Percentiles rank a stretch among this genome's conserved stretches.
Conservation (phyloP, 2,888 invertebrate genomes). For the Protophormia terraenovae region DNA sequence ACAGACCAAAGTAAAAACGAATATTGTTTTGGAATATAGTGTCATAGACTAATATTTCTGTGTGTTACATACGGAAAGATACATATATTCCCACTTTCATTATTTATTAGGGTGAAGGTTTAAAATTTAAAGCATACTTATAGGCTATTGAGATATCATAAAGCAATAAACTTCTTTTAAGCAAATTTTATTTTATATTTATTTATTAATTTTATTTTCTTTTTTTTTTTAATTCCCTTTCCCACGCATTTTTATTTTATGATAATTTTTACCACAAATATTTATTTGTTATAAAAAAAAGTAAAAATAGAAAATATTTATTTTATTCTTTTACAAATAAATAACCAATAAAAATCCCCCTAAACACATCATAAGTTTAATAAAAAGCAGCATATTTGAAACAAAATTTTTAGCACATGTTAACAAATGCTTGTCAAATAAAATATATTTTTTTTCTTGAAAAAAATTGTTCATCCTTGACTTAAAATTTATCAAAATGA, state of each 20-base stretch:
- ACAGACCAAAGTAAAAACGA: too few species aligned
- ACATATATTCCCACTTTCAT: too few species aligned
- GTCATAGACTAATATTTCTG: too few species aligned
- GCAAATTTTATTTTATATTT: neutral
- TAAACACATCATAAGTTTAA: slow-evolving; percentile 31
- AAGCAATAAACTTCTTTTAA: neutral
- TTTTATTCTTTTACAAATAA: slow-evolving; percentile 32
- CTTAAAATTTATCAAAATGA: slow-evolving; percentile 1
- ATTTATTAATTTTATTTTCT: too few species aligned
- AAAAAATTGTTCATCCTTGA: slow-evolving; percentile 8
- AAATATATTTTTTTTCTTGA: neutral
- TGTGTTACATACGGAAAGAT: too few species aligned
- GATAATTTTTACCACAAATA: neutral
- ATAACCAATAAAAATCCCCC: slow-evolving; percentile 36
- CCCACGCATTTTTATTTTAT: too few species aligned
- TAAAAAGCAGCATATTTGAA: slow-evolving; percentile 12
- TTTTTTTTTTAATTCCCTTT: too few species aligned
- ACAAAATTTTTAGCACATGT: slow-evolving; percentile 39
- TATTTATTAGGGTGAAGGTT: too few species aligned
- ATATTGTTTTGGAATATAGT: too few species aligned
- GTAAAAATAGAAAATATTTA: slow-evolving; percentile 3
- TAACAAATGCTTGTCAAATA: slow-evolving; percentile 14
- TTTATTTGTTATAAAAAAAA: neutral
- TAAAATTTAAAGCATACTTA: neutral
- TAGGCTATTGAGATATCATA: neutral